Percentiles rank a stretch among this genome's conserved stretches.
Conservation (phyloP, 2,797 vertebrate genomes). For the Spondyliosoma cantharus region DNA sequence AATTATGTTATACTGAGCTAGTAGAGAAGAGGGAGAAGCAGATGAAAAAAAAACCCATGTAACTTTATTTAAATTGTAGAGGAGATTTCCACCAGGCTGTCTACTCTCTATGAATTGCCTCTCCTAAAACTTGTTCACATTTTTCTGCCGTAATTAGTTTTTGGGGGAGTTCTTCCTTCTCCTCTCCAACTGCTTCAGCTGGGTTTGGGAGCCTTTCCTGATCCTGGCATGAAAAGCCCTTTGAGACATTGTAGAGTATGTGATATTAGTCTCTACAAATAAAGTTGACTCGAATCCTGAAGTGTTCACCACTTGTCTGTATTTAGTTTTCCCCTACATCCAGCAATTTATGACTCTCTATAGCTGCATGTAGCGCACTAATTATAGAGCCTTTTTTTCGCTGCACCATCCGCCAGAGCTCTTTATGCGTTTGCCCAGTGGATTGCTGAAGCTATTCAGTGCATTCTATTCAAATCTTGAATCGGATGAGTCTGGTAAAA, state of each 20-base stretch:
- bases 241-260: neutral
- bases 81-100: neutral
- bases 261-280: conserved; percentile 20
- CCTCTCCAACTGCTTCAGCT: neutral
- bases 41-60: neutral
- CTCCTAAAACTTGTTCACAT: conserved; percentile 6
- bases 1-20: neutral
- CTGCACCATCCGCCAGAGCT: conserved; percentile 41
- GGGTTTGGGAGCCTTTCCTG: neutral
- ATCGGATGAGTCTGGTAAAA: conserved; percentile 55
- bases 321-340: conserved; percentile 48
- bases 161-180: conserved; percentile 3
- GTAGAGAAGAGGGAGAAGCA: neutral
- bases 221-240: conserved; percentile 3
- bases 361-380: conserved; percentile 47
- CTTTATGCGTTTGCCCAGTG: conserved; percentile 56
- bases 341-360: conserved; percentile 39
- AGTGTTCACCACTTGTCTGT: conserved; percentile 25
- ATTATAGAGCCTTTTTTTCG: conserved; percentile 57
- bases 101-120: neutral
- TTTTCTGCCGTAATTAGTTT: conserved; percentile 7
- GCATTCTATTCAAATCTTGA: conserved; percentile 65
- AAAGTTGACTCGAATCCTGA: conserved; percentile 30
- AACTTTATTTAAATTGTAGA: neutral
- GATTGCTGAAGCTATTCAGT: conserved; percentile 53